Evolutionary conservation across 2,113 vertebrate species (phyloP).

Genomic region (Callospermophilus lateralis): DNA sequence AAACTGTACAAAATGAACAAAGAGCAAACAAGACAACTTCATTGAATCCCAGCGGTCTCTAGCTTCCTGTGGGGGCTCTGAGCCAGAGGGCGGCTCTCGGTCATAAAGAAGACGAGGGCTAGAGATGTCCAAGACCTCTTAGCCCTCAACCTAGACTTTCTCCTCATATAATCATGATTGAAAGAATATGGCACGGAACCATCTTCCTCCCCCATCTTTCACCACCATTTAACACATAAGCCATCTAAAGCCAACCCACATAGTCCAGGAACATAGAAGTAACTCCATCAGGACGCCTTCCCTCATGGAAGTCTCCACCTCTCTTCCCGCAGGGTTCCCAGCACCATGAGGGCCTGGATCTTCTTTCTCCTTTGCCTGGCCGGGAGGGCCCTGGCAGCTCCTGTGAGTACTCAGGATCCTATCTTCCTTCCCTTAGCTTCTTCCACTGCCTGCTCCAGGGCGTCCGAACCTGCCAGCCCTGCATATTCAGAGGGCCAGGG

Average conservation of each 20-base stretch:
- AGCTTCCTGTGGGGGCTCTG: not conserved
- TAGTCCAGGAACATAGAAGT: not conserved
- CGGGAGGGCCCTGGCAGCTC: slow-evolving; percentile 94
- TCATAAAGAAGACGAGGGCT: not conserved
- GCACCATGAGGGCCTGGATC: slow-evolving; percentile 97
- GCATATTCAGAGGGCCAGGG: not conserved
- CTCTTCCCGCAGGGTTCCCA: slow-evolving; percentile 84
- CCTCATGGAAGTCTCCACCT: not conserved
- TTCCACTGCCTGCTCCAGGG: not conserved
- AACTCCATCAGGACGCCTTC: not conserved
- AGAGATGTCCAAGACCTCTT: not conserved
- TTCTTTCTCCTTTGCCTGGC: slow-evolving; percentile 97
- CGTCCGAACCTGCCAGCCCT: not conserved
- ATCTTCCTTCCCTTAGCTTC: not conserved
- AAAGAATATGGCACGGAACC: not conserved
- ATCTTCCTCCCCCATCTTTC: not conserved
- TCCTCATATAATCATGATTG: not conserved
- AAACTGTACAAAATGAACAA: slow-evolving; percentile 54
- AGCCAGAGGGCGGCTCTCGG: not conserved
- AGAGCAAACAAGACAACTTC: not conserved
- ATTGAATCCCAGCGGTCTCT: not conserved
- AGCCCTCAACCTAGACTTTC: not conserved
- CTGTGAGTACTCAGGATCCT: slow-evolving; percentile 89
- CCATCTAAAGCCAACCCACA: not conserved
- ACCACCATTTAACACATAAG: accelerated